Evolutionary conservation across 2,797 vertebrate species (phyloP).

Genomic region (Sebastes alutus): DNA sequence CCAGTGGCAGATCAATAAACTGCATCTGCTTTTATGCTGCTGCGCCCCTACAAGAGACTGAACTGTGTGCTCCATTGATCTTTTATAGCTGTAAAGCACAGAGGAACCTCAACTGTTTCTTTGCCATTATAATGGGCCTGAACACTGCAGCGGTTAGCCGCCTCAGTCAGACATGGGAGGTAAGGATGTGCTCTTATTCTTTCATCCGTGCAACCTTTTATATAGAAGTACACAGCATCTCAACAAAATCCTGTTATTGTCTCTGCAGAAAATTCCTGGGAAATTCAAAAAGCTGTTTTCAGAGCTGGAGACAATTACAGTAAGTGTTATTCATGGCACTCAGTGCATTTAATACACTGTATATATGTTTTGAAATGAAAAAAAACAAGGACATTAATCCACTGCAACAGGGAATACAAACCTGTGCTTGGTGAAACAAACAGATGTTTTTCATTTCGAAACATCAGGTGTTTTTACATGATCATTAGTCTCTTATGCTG

Average conservation of each 20-base stretch:
- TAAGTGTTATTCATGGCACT: conserved; percentile 78
- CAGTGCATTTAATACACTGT: not conserved
- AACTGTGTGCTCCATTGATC: not conserved
- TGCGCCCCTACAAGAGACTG: not conserved
- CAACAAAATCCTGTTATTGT: conserved; percentile 13
- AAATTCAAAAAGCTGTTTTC: conserved; percentile 98
- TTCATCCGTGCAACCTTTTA: not conserved
- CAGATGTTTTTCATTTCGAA: conserved; percentile 12
- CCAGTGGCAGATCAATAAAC: conserved; percentile 50
- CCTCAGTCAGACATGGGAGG: conserved; percentile 97
- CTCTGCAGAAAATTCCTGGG: conserved; percentile 94
- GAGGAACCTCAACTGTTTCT: conserved; percentile 96
- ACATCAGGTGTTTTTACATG: conserved; percentile 29
- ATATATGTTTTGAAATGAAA: not conserved
- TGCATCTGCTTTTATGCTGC: conserved; percentile 12
- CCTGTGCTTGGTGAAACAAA: not conserved
- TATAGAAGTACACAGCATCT: not conserved
- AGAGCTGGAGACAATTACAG: conserved; percentile 95
- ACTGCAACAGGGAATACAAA: not conserved
- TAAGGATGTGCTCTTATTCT: conserved; percentile 55
- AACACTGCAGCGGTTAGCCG: conserved; percentile 94
- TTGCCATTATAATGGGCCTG: conserved; percentile 97
- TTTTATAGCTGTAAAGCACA: conserved; percentile 92
- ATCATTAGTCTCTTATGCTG: conserved; percentile 9
- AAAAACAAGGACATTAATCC: not conserved